Percentiles rank a stretch among this genome's conserved stretches.
phyloP scores from a whole-genome alignment of 2,113 vertebrate genomes.

The Dermatemys mawii region DNA sequence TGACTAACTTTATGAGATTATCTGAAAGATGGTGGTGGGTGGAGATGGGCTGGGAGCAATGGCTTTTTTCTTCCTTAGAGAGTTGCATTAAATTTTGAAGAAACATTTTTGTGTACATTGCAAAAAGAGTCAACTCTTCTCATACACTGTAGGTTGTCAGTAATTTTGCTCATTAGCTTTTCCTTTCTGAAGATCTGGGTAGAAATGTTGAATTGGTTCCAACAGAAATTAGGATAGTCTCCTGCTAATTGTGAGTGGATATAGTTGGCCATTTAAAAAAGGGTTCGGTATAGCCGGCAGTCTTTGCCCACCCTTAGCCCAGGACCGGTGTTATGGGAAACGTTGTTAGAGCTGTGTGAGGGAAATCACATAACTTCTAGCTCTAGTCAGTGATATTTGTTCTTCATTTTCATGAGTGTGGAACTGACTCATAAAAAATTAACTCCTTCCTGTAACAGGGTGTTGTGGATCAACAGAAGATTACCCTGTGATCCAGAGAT shows the following conservation, averaged over 20 bases:
- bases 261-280: background rate
- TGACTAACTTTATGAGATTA: background rate
- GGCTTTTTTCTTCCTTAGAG: background rate
- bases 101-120: background rate
- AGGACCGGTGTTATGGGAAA: background rate
- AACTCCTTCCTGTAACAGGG: accelerated
- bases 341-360: background rate
- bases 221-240: background rate
- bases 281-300: background rate
- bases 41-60: background rate
- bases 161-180: background rate
- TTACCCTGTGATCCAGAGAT: background rate
- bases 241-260: background rate
- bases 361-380: background rate
- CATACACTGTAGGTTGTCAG: background rate
- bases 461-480: too few species aligned
- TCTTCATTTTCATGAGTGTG: background rate
- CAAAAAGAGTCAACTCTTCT: background rate
- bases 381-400: background rate
- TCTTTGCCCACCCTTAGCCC: background rate
- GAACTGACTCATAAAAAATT: background rate
- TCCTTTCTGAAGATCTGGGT: background rate
- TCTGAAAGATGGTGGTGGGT: background rate
- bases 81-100: background rate
- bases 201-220: background rate